phyloP scores from a whole-genome alignment of 2,888 invertebrate species.

The Athalia cordata region DNA sequence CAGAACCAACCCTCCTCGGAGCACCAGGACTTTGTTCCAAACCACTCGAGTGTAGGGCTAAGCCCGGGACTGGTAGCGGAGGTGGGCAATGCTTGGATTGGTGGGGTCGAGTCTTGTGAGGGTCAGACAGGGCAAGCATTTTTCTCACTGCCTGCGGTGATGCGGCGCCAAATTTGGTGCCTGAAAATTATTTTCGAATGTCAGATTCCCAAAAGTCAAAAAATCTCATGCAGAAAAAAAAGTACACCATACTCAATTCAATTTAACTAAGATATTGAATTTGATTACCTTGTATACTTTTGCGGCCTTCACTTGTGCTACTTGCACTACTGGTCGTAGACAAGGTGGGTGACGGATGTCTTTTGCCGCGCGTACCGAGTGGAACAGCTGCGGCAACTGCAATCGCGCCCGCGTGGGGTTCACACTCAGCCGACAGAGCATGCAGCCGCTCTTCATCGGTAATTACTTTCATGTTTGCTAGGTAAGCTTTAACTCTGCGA shows the following conservation, averaged over 20 bases:
- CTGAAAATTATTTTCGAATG: constrained; percentile 52
- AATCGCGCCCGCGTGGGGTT: constrained; percentile 76
- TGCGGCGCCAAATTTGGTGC: constrained; percentile 83
- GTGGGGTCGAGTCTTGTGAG: constrained; percentile 90
- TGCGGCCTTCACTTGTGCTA: constrained; percentile 86
- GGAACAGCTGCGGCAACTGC: constrained; percentile 76
- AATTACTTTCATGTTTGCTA: constrained; percentile 93
- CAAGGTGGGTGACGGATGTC: constrained; percentile 94
- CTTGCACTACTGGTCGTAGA: constrained; percentile 94
- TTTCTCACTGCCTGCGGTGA: constrained; percentile 98
- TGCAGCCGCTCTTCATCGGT: constrained; percentile 94
- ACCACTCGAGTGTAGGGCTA: constrained; percentile 72
- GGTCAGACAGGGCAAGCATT: constrained; percentile 92
- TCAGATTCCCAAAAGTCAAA: constrained; percentile 13
- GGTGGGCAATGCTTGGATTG: constrained; percentile 84
- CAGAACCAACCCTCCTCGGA: constrained; percentile 76
- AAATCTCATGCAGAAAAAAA: not conserved
- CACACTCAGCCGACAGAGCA: constrained; percentile 92
- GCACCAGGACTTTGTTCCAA: constrained; percentile 77
- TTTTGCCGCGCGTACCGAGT: constrained; percentile 80
- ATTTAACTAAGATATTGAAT: not conserved
- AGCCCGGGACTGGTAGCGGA: constrained; percentile 80
- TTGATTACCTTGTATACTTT: constrained; percentile 70
- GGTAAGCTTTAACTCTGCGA: constrained; percentile 95
- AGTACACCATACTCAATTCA: not conserved